Conservation (phyloP, 2,113 vertebrate species). For the Dasyprocta punctata region DNA sequence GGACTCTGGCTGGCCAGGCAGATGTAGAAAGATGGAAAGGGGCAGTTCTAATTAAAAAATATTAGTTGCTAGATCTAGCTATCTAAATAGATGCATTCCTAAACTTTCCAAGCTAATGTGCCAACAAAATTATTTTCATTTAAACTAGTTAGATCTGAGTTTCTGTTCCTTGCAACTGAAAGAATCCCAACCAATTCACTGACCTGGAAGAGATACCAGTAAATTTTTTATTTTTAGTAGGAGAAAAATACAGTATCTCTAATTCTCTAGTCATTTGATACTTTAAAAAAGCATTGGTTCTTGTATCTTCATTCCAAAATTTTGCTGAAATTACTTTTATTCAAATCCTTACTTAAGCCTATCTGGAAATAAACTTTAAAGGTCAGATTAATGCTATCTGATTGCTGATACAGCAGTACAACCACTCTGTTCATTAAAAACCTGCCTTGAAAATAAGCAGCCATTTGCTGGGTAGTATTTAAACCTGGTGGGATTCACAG, state of each 20-base stretch:
- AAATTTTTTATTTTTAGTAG: neutral
- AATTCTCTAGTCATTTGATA: conserved; percentile 16
- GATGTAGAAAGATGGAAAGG: neutral
- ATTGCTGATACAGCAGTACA: neutral
- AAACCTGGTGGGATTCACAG: neutral
- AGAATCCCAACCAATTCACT: neutral
- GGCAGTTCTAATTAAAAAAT: neutral
- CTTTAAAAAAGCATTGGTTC: neutral
- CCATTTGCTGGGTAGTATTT: neutral
- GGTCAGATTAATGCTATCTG: neutral
- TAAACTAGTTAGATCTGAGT: neutral
- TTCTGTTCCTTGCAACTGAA: neutral
- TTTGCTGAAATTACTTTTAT: conserved; percentile 10
- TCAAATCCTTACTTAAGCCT: conserved; percentile 4
- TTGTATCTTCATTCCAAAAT: neutral
- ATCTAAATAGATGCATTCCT: neutral
- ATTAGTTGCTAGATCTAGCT: neutral
- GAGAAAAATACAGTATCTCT: conserved; percentile 1
- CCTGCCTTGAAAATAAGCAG: neutral
- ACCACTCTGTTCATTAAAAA: neutral
- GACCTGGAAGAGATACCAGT: neutral
- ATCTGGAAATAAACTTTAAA: conserved; percentile 11
- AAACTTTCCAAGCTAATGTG: neutral
- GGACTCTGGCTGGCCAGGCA: neutral
- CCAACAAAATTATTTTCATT: neutral